Evolutionary conservation across 2,888 invertebrate species (phyloP).

Genomic region (Hecatera dysodea): DNA sequence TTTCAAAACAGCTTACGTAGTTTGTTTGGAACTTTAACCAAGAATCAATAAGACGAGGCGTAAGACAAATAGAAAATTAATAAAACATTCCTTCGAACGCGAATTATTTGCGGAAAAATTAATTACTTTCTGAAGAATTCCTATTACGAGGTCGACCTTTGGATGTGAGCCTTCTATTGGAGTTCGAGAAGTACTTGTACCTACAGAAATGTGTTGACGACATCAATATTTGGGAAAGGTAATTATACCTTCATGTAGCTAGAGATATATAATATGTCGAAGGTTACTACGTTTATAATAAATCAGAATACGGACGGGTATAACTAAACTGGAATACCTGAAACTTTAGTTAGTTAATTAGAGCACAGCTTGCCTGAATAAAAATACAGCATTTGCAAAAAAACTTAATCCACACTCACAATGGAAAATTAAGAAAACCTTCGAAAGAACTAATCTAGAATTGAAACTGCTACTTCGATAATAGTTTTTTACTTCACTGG

Average conservation of each 20-base stretch:
- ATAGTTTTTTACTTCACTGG: slow-evolving; percentile 53
- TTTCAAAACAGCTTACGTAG: slow-evolving; percentile 33
- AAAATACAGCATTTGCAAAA: slow-evolving; percentile 2
- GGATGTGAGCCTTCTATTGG: slow-evolving; percentile 57
- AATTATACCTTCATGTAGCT: background rate
- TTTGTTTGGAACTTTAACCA: slow-evolving; percentile 35
- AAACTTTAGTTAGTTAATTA: background rate
- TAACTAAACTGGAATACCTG: background rate
- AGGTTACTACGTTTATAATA: background rate
- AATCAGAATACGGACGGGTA: background rate
- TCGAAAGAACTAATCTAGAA: slow-evolving; percentile 42
- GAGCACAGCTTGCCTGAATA: background rate
- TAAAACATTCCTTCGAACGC: slow-evolving; percentile 72
- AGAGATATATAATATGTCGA: background rate
- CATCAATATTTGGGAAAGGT: slow-evolving; percentile 28
- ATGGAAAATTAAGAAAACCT: slow-evolving; percentile 32
- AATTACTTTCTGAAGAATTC: slow-evolving; percentile 79
- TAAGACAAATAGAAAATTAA: slow-evolving; percentile 76
- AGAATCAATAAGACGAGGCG: slow-evolving; percentile 58
- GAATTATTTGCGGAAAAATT: slow-evolving; percentile 80
- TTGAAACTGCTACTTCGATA: slow-evolving; percentile 53
- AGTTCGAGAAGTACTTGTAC: slow-evolving; percentile 60
- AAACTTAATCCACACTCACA: slow-evolving; percentile 23
- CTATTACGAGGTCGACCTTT: slow-evolving; percentile 69
- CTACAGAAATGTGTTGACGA: slow-evolving; percentile 31